A percentile compares a stretch with the other conserved stretches of the same genome.
phyloP scores from a whole-genome alignment of 2,797 vertebrate species.

The Pantherophis alleghaniensis region DNA sequence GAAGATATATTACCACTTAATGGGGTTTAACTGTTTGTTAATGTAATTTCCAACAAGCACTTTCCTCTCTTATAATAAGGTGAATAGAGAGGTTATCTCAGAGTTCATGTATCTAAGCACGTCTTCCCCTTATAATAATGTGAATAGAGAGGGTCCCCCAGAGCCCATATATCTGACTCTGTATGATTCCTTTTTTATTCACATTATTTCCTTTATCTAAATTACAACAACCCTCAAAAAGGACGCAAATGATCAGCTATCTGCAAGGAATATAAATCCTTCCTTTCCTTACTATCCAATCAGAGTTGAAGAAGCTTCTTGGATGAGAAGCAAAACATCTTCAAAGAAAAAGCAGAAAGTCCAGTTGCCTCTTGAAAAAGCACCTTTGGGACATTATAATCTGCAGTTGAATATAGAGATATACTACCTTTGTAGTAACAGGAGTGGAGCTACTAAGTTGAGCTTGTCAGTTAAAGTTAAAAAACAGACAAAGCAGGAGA shows the following conservation, averaged over 20 bases:
- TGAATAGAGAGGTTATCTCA: too few relatives aligned
- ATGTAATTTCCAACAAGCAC: too few relatives aligned
- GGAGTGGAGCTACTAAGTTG: not conserved
- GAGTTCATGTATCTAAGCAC: too few relatives aligned
- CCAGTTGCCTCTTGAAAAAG: not conserved
- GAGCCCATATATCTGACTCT: too few relatives aligned
- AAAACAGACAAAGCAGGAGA: not conserved
- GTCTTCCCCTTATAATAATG: too few relatives aligned
- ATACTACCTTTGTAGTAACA: fast-evolving
- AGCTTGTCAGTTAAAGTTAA: conserved; percentile 22
- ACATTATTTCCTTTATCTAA: too few relatives aligned
- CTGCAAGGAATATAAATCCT: not conserved
- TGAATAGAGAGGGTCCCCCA: too few relatives aligned
- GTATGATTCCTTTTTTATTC: too few relatives aligned
- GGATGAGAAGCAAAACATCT: not conserved
- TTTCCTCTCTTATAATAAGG: too few relatives aligned
- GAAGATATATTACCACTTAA: too few relatives aligned
- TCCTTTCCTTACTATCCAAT: not conserved
- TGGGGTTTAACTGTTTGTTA: too few relatives aligned
- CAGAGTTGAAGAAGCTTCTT: not conserved
- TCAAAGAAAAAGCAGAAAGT: not conserved
- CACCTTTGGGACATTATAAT: not conserved
- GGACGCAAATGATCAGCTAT: not conserved
- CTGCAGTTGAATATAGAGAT: fast-evolving
- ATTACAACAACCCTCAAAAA: not conserved